Percentiles rank a stretch among this genome's conserved stretches.
Evolutionary conservation across 2,888 invertebrate species (phyloP).

Genomic region (Tryphoninae sp.): DNA sequence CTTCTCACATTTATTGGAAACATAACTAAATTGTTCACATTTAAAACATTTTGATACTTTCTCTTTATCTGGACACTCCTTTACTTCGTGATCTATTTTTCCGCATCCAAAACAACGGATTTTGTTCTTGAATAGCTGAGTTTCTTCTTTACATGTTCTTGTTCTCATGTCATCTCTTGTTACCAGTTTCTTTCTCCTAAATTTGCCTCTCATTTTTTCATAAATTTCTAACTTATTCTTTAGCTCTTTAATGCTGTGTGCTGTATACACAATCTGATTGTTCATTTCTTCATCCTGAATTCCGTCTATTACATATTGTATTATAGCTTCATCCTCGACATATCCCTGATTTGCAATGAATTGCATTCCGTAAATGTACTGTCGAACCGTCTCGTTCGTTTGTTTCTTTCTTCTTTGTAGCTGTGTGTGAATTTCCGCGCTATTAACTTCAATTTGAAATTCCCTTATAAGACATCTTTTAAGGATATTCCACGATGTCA

Average conservation of each 20-base stretch:
- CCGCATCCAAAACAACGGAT: no score
- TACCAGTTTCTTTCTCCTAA: no score
- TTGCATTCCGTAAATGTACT: constrained; percentile 65
- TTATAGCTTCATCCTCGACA: constrained; percentile 61
- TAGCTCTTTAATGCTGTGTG: no score
- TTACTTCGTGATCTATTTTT: background rate
- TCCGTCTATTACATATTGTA: constrained; percentile 64
- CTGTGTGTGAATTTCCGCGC: constrained; percentile 58
- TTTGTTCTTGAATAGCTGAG: no score
- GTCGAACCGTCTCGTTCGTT: constrained; percentile 47
- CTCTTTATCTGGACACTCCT: constrained; percentile 43
- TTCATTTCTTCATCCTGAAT: constrained; percentile 56
- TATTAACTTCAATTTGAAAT: constrained; percentile 59
- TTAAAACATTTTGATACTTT: constrained; percentile 57
- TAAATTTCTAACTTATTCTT: no score
- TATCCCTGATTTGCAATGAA: constrained; percentile 61
- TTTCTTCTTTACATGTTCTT: no score
- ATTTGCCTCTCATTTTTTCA: no score
- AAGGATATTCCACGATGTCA: constrained; percentile 53
- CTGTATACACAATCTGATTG: background rate
- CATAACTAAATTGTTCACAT: constrained; percentile 41
- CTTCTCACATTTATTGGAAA: constrained; percentile 30
- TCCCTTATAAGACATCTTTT: constrained; percentile 49
- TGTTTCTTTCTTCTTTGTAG: constrained; percentile 48
- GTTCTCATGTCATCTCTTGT: no score